Evolutionary conservation across 2,113 vertebrate species (phyloP), one percentile per base, ranked within the genome.

Genomic region (Microtus montanus): DNA sequence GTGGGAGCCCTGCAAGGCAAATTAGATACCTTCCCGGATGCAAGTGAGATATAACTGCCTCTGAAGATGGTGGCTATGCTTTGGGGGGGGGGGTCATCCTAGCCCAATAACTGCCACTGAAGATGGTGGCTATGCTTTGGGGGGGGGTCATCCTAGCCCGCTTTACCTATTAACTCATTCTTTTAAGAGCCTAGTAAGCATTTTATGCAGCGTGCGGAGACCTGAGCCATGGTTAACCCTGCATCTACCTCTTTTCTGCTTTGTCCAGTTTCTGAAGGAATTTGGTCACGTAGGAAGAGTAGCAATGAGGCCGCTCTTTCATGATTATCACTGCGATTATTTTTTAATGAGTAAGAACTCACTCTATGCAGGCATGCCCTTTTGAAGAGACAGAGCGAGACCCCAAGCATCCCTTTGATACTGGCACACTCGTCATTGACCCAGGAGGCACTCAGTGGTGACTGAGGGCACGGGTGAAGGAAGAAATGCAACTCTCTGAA

Each of bases 151-250:
- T 63, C 24, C 54, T 87, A 49, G 84, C 75, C 75, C 41, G 71
- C 78, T 78, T 82, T 78, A 77, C 87, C 89, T 85, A 61, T 92
- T 92, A 41, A 54, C 28, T 84, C 79, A 63, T 87, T 92, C 89
- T 80, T 38, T 35, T 52, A 83, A 38, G 73, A 63, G 54, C 86
- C 10, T 2, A 68, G 70, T 49, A 77, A 66, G 58, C 38, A 4
- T 38, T 71, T 49, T 61, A 13, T 19, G 30, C 14, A 7, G 54
- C 44, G 1, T 41, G 83, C 44, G 8, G 58, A 68, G 89, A 52
- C 75, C 28, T 24, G 68, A 74, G 33, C 6, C 4, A 3, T 26
- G 3, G 13, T 17, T 87, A 30, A 33, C 11, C 49, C 20, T 64
- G 38, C 13, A 2, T 61, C 77, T 13, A 15, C 11, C 12, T 12